These are phyloP conservation scores for Diorhabda elongata DNA, from an alignment of 1,140 invertebrate species.

Conservation along the genomic window DNA sequence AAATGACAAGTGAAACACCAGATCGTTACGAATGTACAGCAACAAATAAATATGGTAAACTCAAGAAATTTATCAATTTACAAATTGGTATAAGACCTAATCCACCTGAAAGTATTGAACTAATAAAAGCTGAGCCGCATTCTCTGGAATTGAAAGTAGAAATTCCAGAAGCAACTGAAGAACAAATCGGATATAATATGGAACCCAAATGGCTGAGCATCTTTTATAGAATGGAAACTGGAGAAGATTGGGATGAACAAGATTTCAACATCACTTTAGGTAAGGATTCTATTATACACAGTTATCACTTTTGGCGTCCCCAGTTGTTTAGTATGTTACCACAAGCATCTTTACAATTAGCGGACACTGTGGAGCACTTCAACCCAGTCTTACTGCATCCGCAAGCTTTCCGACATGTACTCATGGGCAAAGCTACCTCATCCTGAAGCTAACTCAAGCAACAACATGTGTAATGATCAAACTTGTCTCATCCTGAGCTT, in stretches of 20 bases:
- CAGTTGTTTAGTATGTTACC: too few relatives aligned
- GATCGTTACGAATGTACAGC: slow-evolving; percentile 55
- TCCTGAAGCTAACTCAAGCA: too few relatives aligned
- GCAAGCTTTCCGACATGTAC: too few relatives aligned
- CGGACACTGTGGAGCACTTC: too few relatives aligned
- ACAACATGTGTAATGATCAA: too few relatives aligned
- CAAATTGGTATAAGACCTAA: slow-evolving; percentile 52
- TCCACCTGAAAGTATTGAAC: slow-evolving; percentile 43
- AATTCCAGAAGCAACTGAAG: slow-evolving; percentile 22
- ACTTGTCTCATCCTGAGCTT: too few relatives aligned
- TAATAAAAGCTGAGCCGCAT: slow-evolving; percentile 46
- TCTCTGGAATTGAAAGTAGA: slow-evolving; percentile 47
- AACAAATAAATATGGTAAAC: slow-evolving; percentile 50
- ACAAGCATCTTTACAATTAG: too few relatives aligned
- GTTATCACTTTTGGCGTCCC: too few relatives aligned
- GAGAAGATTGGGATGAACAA: slow-evolving; percentile 26
- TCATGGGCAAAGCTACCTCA: too few relatives aligned
- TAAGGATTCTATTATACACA: slow-evolving; percentile 10
- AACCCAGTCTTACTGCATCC: too few relatives aligned
- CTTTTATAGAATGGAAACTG: slow-evolving; percentile 25
- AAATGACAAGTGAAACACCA: slow-evolving; percentile 49
- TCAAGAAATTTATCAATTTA: slow-evolving; percentile 50
- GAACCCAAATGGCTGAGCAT: slow-evolving; percentile 31
- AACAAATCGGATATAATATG: slow-evolving; percentile 22
- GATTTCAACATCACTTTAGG: slow-evolving; percentile 32